These are phyloP conservation scores for Scomber japonicus DNA, from an alignment of 2,113 vertebrate genomes.

Conservation along the genomic window DNA sequence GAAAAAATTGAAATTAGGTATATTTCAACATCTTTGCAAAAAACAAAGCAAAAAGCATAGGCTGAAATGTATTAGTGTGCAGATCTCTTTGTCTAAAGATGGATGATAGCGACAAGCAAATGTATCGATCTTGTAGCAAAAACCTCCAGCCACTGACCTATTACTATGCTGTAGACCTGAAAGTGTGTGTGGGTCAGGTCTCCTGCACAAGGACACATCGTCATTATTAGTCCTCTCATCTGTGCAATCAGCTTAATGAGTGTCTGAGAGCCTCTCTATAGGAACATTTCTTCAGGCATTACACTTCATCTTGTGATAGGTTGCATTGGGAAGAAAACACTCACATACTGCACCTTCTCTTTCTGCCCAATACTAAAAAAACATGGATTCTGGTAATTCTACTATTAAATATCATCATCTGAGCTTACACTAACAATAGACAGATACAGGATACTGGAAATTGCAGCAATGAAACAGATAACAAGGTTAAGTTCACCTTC, in stretches of 20 bases:
- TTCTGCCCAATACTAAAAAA: too few relatives aligned
- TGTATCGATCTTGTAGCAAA: constrained; percentile 10
- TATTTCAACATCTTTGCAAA: too few relatives aligned
- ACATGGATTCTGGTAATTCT: too few relatives aligned
- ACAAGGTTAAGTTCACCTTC: too few relatives aligned
- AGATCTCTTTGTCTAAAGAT: not conserved
- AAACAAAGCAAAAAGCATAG: not conserved
- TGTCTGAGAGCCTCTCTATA: not conserved
- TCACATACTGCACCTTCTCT: too few relatives aligned
- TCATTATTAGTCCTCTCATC: constrained; percentile 31
- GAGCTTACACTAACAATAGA: too few relatives aligned
- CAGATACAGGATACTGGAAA: too few relatives aligned
- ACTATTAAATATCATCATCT: too few relatives aligned
- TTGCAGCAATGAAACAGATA: too few relatives aligned
- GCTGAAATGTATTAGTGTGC: not conserved
- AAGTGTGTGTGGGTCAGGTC: constrained; percentile 2
- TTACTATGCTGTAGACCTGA: not conserved
- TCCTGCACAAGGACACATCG: constrained; percentile 36
- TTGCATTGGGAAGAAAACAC: too few relatives aligned
- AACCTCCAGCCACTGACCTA: not conserved
- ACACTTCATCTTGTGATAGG: not conserved
- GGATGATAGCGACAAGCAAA: not conserved
- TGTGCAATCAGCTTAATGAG: constrained; percentile 35
- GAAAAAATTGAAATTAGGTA: not conserved
- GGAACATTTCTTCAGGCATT: not conserved